These are phyloP conservation scores for Ophion ventricosus DNA, from an alignment of 2,888 invertebrate species.

Conservation along the genomic window DNA sequence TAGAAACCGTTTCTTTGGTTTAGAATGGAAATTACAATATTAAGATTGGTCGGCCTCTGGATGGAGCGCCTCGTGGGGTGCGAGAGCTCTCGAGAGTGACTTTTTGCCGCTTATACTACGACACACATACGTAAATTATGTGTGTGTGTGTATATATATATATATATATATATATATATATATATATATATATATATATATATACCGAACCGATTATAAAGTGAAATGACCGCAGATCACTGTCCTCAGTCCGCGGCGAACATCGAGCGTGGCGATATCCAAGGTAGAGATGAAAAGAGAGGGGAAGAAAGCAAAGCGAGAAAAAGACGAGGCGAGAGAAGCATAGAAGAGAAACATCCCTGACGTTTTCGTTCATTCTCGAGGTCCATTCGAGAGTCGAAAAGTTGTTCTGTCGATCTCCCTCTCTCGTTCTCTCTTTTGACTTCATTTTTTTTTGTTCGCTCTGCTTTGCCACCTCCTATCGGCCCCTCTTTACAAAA, in stretches of 20 bases:
- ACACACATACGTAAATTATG: neutral
- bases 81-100: constrained; percentile 56
- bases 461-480: constrained; percentile 8
- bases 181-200: too few relatives aligned
- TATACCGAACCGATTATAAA: constrained; percentile 74
- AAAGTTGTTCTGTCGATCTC: constrained; percentile 51
- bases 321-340: constrained; percentile 18
- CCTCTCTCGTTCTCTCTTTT: constrained; percentile 14
- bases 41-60: constrained; percentile 70
- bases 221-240: constrained; percentile 77
- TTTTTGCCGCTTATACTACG: constrained; percentile 16
- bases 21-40: constrained; percentile 76
- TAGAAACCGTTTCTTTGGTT: constrained; percentile 73
- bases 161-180: constrained; percentile 23
- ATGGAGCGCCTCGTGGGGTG: constrained; percentile 51
- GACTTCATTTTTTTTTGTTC: constrained; percentile 22
- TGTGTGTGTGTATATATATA: neutral
- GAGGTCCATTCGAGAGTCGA: constrained; percentile 26
- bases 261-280: constrained; percentile 28
- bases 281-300: constrained; percentile 33
- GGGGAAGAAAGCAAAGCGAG: constrained; percentile 24
- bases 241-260: constrained; percentile 70
- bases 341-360: constrained; percentile 43
- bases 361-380: constrained; percentile 56
- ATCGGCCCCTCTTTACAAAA: constrained; percentile 36